Base-by-base conservation (phyloP, 2,888 invertebrate species). In the Ischnura elegans region DNA sequence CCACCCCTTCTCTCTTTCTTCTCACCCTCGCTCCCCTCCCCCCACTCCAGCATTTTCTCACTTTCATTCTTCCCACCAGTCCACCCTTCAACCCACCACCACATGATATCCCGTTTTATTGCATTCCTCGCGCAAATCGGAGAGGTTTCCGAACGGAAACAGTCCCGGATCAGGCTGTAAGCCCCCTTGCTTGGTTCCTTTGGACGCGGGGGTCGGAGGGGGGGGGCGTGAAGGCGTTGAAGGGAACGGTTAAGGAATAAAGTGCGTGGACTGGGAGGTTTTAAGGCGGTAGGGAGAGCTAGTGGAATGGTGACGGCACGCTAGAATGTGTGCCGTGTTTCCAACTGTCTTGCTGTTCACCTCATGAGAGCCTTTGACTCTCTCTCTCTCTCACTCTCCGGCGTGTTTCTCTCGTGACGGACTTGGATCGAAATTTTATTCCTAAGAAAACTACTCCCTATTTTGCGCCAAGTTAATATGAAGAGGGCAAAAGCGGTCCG, bases 81-180 rank as follows among this genome's bases (percentile, higher is more conserved):
- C 19, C 13, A 51, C 51, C 13, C 19, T 19, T 51, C 51, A 19
- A 13, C 51, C 42, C 51, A 36, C 42, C 29, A 51, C 0, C 87
- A 42, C 61, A 76, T 25, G 43, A 90, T 90, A 90, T 61, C 76
- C 61, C 61, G 43, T 13, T 90, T 90, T 90, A 90, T 90, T 90
- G 90, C 90, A 90, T 90, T 90, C 90, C 90, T 4, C 66, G 61
- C 51, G 43, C 90, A 90, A 90, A 90, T 90, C 90, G 90, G 90
- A 61, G 55, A 90, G 90, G 90, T 61, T 61, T 90, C 90, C 90
- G 61, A 43, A 61, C 42, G 61, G 90, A 43, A 16, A n/a, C 42
- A 61, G 90, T 55, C 16, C 16, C 42, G 21, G 10, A n/a, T 43
- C 55, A 76, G 76, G 16, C 8, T 10, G 76, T 76, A 43, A 45